Evolutionary conservation across 30 jellyfish, hydroid and myxozoan genomes (phyloP), one percentile per base, ranked within the genome.

Genomic region (Aurelia aurita): DNA sequence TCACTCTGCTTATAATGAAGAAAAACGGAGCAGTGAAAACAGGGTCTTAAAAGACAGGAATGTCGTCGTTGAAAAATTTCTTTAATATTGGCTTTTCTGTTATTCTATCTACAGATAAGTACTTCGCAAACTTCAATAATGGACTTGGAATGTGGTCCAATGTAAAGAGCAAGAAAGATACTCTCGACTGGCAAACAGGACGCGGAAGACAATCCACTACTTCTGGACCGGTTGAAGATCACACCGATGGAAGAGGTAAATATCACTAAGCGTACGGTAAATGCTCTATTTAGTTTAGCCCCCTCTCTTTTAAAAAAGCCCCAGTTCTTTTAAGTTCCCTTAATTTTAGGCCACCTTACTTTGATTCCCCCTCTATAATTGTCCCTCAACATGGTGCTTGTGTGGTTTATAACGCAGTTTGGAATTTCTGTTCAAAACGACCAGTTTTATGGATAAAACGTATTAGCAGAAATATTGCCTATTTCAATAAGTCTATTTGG

Each of bases 181-280:
- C 81, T 26, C 58, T 80, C 7, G 20, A 43, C 16, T 80, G 90
- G 90, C 82, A 65, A 27, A 58, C 74, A 28, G 90, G 90, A 15
- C 90, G 90, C 19, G 90, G 89, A 11, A 21, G 58, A 65, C 55
- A 18, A 0, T 28, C 49, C 14, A 11, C 51, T 4, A 45, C 27
- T 45, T 63, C 90, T 58, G 90, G 90, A 29, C 90, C 90, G n/a
- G 32, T 21, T 23, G 80, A 45, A 8, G 90, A 80, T 60, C 82
- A 80, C 32, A 80, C 90, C 32, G 62, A 63, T 65, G 90, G 90
- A 64, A 62, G 55, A 2, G 90, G 90, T 65, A 39, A 49, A 72
- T 4, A 54, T 55, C 21, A 25, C 19, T 21, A n/a, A n/a, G 9
- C 28, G 22, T 6, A 44, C 4, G 28, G 7, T 5, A 22, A 60